A percentile compares a stretch with the other conserved stretches of the same genome.
These are phyloP conservation scores for Incurvaria masculella DNA, from an alignment of 2,888 invertebrate species.

Conservation along the genomic window DNA sequence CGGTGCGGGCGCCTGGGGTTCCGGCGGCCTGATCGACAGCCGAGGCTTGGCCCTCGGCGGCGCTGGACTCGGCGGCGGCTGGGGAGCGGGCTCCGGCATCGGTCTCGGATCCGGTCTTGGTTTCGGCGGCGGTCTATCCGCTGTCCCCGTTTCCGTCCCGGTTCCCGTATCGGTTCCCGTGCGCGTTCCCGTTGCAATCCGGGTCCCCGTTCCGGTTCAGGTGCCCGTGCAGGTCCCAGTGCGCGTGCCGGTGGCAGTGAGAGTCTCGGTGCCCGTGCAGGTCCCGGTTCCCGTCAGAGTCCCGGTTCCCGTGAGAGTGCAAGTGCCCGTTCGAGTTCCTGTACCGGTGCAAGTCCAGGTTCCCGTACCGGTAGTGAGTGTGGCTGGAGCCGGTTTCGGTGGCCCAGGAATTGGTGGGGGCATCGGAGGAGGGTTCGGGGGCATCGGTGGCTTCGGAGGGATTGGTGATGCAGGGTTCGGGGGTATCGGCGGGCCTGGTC, in stretches of 20 bases:
- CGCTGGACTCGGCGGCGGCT: conserved; percentile 7
- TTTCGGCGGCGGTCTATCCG: background rate
- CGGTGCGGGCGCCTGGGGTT: conserved; percentile 17
- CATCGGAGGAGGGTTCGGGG: background rate
- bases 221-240: background rate
- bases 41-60: conserved; percentile 12
- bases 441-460: background rate
- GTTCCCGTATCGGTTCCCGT: background rate
- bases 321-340: background rate
- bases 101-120: background rate
- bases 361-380: background rate
- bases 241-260: background rate
- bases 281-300: background rate
- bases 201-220: background rate
- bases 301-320: background rate
- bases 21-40: conserved; percentile 17
- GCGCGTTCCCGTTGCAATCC: background rate
- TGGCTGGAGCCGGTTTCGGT: no score
- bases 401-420: conserved; percentile 5
- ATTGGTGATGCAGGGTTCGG: background rate
- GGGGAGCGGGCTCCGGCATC: background rate
- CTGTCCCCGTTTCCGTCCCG: background rate
- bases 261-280: no score
- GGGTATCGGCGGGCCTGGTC: background rate
- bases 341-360: background rate